These are phyloP conservation scores for Exephanes ischioxanthus DNA, from an alignment of 2,888 invertebrate species.

Conservation along the genomic window DNA sequence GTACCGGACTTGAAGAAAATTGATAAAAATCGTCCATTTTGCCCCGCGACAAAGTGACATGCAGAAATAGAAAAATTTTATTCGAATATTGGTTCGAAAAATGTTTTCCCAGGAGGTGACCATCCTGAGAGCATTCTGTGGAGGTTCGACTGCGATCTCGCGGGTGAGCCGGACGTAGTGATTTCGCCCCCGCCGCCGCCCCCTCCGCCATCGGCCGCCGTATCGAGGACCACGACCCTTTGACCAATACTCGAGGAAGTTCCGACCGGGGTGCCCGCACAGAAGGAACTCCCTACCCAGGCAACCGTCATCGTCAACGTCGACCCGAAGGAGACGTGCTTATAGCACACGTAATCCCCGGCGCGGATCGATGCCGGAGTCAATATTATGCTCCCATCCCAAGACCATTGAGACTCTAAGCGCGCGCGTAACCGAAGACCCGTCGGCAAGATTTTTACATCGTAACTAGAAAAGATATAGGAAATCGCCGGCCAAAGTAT, in stretches of 20 bases:
- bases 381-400: slow-evolving; percentile 57
- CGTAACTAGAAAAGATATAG: not conserved
- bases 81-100: not conserved
- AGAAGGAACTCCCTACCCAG: slow-evolving; percentile 79
- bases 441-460: slow-evolving; percentile 22
- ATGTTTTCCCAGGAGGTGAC: slow-evolving; percentile 81
- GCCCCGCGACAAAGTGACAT: too few species aligned
- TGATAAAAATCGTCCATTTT: too few species aligned
- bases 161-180: slow-evolving; percentile 83
- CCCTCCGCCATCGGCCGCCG: slow-evolving; percentile 81
- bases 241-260: slow-evolving; percentile 84
- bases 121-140: slow-evolving; percentile 83
- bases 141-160: slow-evolving; percentile 84
- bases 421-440: not conserved
- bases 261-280: slow-evolving; percentile 81
- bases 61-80: not conserved
- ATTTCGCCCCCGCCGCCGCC: slow-evolving; percentile 80
- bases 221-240: slow-evolving; percentile 83
- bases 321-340: slow-evolving; percentile 82
- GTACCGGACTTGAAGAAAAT: too few species aligned
- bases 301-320: slow-evolving; percentile 79
- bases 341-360: slow-evolving; percentile 81
- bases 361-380: slow-evolving; percentile 66
- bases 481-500: slow-evolving; percentile 23
- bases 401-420: slow-evolving; percentile 46